Evolutionary conservation across 1,140 invertebrate genomes (phyloP), one percentile per base, ranked within the genome.

Genomic region (Drosophila sproati): DNA sequence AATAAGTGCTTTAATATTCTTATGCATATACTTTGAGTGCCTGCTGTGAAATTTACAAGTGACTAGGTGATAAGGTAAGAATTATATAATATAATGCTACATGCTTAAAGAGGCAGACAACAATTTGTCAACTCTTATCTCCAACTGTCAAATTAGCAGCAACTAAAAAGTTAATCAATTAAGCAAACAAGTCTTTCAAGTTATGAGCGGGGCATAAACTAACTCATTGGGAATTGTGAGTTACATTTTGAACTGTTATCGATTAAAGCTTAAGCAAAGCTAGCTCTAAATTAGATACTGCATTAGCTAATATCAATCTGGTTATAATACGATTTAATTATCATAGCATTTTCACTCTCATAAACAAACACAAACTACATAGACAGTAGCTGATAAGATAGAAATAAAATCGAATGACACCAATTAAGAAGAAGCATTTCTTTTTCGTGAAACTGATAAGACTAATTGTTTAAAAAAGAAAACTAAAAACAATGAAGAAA

Each of bases 101-200:
- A 50, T 31, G 8, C 7, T 28, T 20, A 1, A 20, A 20, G 20
- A 20, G 20, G 47, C 5, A 29, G 10, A 54, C 6, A 47, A 43
- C 32, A 69, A 69, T 61, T 69, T 54, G 56, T 61, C 34, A 43
- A 12, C 20, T 45, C 67, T 61, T 69, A 69, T 69, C 56, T 35
- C 28, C 29, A 34, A 31, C 3, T 37, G 5, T 50, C 20, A 39
- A 6, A 47, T 7, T 5, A 55, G 8, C 12, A 48, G 7, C 2
- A 70, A 35, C 29, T 35, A 60, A 63, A 41, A 43, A 43, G 5
- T 12, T 47, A n/a, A 43, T 68, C 47, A 52, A 59, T 51, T 60
- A 51, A 43, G 37, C 7, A 61, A 61, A 45, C 48, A 12, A 69
- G 67, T 69, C 57, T 61, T 5, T 10, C 37, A 43, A 20, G n/a